Conservation (phyloP, 2,888 invertebrate genomes). For the Sesamia inferens region DNA sequence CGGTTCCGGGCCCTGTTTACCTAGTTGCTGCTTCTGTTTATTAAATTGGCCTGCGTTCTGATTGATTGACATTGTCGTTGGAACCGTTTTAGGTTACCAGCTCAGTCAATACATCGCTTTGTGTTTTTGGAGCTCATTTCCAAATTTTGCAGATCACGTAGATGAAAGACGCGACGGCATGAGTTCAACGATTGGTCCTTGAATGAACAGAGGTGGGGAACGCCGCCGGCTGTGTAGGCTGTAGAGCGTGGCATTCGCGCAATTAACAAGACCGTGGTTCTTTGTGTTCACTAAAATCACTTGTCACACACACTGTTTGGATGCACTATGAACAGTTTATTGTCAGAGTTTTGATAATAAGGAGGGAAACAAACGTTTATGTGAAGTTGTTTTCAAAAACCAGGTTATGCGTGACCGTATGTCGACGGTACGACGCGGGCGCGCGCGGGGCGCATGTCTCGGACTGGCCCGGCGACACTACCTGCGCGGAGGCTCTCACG, state of each 20-base stretch:
- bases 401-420: constrained; percentile 71
- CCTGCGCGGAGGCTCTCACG: constrained; percentile 78
- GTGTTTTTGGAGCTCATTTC: constrained; percentile 77
- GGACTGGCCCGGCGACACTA: constrained; percentile 78
- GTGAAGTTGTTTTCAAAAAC: constrained; percentile 75
- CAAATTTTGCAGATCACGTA: constrained; percentile 74
- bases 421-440: constrained; percentile 76
- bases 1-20: constrained; percentile 89
- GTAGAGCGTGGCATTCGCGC: constrained; percentile 88
- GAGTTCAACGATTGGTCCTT: constrained; percentile 88
- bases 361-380: constrained; percentile 62
- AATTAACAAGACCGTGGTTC: constrained; percentile 75
- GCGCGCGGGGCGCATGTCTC: constrained; percentile 82
- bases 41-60: constrained; percentile 86
- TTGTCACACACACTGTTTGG: constrained; percentile 60
- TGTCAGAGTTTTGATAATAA: constrained; percentile 33
- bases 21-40: constrained; percentile 88
- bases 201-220: constrained; percentile 87
- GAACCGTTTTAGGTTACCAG: constrained; percentile 75
- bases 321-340: constrained; percentile 42
- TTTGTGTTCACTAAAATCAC: constrained; percentile 62
- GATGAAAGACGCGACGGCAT: constrained; percentile 80
- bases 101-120: constrained; percentile 75
- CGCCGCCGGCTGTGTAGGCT: constrained; percentile 88
- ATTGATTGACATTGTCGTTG: constrained; percentile 88